A percentile compares a stretch with the other conserved stretches of the same genome.
phyloP scores from a whole-genome alignment of 1,140 invertebrate species.

The Adoxophyes honmai region DNA sequence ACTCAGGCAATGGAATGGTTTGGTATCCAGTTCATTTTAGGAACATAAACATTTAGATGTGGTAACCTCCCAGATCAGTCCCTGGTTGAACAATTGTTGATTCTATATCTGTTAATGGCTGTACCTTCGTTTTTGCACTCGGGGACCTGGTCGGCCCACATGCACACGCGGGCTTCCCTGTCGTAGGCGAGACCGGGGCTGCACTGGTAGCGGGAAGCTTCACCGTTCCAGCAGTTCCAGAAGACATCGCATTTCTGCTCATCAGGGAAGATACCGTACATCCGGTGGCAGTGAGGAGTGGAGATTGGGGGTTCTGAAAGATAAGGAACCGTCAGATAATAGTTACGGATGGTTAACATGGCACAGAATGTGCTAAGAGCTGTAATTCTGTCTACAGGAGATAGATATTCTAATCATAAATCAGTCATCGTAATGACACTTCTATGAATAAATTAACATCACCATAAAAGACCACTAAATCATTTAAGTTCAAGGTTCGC shows the following conservation, averaged over 20 bases:
- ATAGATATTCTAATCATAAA: not conserved
- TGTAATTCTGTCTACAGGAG: too few relatives aligned
- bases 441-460: not conserved
- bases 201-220: slow-evolving; percentile 94
- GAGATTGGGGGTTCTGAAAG: slow-evolving; percentile 88
- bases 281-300: slow-evolving; percentile 89
- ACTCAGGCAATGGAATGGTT: too few relatives aligned
- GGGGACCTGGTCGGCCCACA: slow-evolving; percentile 96
- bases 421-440: not conserved
- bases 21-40: too few relatives aligned
- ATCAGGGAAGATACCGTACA: slow-evolving; percentile 96
- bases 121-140: slow-evolving; percentile 92
- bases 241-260: slow-evolving; percentile 93
- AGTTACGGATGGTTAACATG: too few relatives aligned
- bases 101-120: too few relatives aligned
- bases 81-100: too few relatives aligned
- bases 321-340: slow-evolving; percentile 10
- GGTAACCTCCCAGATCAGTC: too few relatives aligned
- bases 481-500: slow-evolving; percentile 36
- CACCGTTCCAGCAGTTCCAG: slow-evolving; percentile 98
- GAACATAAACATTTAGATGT: too few relatives aligned
- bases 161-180: slow-evolving; percentile 93
- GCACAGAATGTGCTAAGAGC: too few relatives aligned
- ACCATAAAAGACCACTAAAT: not conserved
- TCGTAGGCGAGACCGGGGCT: slow-evolving; percentile 96